phyloP scores from a whole-genome alignment of 2,797 vertebrate species.

The Adelosebastes latens region DNA sequence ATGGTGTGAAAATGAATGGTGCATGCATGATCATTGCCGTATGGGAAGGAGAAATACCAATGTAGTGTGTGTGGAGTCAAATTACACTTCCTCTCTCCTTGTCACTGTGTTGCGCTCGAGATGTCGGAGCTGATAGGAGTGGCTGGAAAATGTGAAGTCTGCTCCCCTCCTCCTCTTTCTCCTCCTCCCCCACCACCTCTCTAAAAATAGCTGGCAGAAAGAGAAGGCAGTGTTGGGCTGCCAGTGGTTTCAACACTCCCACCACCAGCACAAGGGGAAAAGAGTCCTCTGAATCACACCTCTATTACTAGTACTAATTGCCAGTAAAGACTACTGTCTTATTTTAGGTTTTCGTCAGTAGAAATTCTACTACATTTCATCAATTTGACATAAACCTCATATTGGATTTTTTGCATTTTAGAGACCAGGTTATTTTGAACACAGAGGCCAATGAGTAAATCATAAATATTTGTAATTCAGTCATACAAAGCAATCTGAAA shows the following conservation, averaged over 20 bases:
- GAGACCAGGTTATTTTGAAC: not conserved
- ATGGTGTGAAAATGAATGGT: constrained; percentile 32
- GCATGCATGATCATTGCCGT: constrained; percentile 17
- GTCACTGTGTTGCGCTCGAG: constrained; percentile 77
- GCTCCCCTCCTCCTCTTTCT: constrained; percentile 69
- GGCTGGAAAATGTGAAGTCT: constrained; percentile 84
- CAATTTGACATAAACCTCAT: not conserved
- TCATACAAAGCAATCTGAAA: not conserved
- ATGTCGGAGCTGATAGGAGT: constrained; percentile 81
- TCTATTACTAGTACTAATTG: constrained; percentile 40
- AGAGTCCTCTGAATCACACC: constrained; percentile 63
- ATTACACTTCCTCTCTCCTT: constrained; percentile 80
- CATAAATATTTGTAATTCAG: not conserved
- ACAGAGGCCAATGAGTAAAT: not conserved
- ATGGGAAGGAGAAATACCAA: constrained; percentile 63
- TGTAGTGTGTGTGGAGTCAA: constrained; percentile 61
- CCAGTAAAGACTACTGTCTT: constrained; percentile 4
- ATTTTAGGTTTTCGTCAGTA: not conserved
- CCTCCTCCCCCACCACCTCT: constrained; percentile 76
- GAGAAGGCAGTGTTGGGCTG: constrained; percentile 75
- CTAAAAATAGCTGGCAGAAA: constrained; percentile 84
- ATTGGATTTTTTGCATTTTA: not conserved
- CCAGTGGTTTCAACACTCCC: constrained; percentile 74
- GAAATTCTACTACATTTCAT: not conserved
- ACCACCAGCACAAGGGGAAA: constrained; percentile 59